Evolutionary conservation across 2,888 invertebrate genomes (phyloP), one percentile per base, ranked within the genome.

Genomic region (Hirtodrosophila duncani): DNA sequence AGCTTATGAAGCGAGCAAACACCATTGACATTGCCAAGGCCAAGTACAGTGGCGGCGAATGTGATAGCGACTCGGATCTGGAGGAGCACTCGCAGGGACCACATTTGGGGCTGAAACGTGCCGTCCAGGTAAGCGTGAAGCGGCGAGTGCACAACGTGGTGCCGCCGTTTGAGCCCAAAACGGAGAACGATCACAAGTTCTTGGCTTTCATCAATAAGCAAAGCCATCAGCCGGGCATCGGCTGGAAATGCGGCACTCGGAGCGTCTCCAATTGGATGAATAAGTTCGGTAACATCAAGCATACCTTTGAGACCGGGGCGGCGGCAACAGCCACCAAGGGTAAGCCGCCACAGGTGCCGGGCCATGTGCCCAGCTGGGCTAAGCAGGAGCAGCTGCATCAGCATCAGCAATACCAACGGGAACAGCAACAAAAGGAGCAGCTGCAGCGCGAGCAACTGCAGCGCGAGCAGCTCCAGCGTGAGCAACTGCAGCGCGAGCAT

Each of bases 1-100:
- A 91, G 14, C 91, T 92, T 71, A 93, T 95, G 91, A 95, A 95
- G 85, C 90, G 95, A 9, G 95, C 95, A 2, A 96, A 96, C 70
- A 96, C 96, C 1, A 94, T 95, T 59, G 95, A 95, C 81, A 94
- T 95, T 82, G 90, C 91, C 0, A 83, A 84, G 38, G 59, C 65
- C 27, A 83, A 78, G 41, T 85, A 81, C 14, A 72, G 79, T 63
- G 89, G 37, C 8, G 62, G 86, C 14, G 89, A 87, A n/a, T 88
- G 88, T 13, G 90, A 90, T 80, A 87, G 88, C 33, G 83, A 88
- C 42, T 85, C 86, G 1, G 86, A 86, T 10, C 56, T 72, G 30
- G 86, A 86, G 39, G 74, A 66, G 13, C 55, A 57, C 4, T 52
- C 37, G 3, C 67, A 71, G 3, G 85, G 84, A 3, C 59, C 75